Evolutionary conservation across 2,888 invertebrate species (phyloP).

Genomic region (Acanthopleura granulata): DNA sequence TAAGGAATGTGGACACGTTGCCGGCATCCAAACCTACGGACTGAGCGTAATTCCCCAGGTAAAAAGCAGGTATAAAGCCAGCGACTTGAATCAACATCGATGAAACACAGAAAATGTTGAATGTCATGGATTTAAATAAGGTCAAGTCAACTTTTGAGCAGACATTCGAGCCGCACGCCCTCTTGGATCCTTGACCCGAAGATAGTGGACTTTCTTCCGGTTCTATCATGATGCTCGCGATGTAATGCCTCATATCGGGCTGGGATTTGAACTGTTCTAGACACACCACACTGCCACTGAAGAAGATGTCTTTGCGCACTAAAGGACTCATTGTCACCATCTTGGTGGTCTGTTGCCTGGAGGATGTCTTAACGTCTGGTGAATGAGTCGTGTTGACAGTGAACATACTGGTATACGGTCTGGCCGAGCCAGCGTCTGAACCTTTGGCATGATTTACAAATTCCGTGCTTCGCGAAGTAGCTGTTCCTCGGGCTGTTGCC

Average conservation of each 20-base stretch:
- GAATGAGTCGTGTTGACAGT: neutral
- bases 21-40: slow-evolving; percentile 29
- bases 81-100: slow-evolving; percentile 41
- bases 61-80: slow-evolving; percentile 41
- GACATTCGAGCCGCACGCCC: neutral
- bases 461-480: neutral
- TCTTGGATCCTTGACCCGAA: neutral
- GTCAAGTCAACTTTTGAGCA: neutral
- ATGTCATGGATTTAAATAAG: slow-evolving; percentile 34
- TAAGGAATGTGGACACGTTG: slow-evolving; percentile 33
- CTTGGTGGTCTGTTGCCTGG: neutral
- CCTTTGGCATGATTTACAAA: neutral
- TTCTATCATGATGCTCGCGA: neutral
- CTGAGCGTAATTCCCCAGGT: slow-evolving; percentile 36
- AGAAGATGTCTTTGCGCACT: slow-evolving; percentile 31
- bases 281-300: slow-evolving; percentile 29
- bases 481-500: neutral
- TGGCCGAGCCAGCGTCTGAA: neutral
- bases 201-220: neutral
- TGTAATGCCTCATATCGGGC: slow-evolving; percentile 21
- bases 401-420: neutral
- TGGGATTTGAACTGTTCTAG: slow-evolving; percentile 21
- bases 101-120: slow-evolving; percentile 34
- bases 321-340: slow-evolving; percentile 20
- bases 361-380: neutral